phyloP scores from a whole-genome alignment of 2,797 vertebrate genomes.

The Cichlasoma orientale region DNA sequence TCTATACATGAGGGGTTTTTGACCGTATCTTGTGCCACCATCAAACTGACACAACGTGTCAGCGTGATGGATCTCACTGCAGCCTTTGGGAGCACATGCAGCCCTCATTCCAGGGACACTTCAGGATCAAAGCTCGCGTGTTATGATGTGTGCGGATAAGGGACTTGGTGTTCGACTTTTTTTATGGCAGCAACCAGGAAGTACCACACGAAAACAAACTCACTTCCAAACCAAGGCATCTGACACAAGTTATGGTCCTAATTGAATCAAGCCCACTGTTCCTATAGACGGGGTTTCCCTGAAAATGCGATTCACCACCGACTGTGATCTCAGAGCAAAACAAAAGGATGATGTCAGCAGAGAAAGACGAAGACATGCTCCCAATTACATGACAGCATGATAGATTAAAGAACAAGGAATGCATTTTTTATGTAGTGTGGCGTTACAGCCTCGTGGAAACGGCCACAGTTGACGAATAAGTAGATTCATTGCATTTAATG shows the following conservation, averaged over 20 bases:
- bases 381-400: constrained; percentile 37
- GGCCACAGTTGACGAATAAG: constrained; percentile 29
- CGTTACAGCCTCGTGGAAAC: constrained; percentile 6
- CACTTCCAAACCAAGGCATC: constrained; percentile 60
- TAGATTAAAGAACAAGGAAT: constrained; percentile 23
- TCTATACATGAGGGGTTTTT: too few species aligned
- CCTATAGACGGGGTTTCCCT: constrained; percentile 55
- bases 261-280: constrained; percentile 64
- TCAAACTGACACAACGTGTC: too few species aligned
- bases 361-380: constrained; percentile 34
- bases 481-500: constrained; percentile 33
- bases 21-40: too few species aligned
- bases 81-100: not conserved
- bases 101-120: not conserved
- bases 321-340: constrained; percentile 57
- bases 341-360: constrained; percentile 59
- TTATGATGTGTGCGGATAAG: constrained; percentile 43
- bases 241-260: constrained; percentile 63
- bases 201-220: constrained; percentile 53
- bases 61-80: not conserved
- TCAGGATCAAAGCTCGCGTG: constrained; percentile 42
- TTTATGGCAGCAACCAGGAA: constrained; percentile 61
- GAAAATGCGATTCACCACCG: constrained; percentile 22
- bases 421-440: not conserved
- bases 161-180: constrained; percentile 17